Base-by-base conservation (phyloP, 2,113 vertebrate genomes). In the Pseudorasbora parva region DNA sequence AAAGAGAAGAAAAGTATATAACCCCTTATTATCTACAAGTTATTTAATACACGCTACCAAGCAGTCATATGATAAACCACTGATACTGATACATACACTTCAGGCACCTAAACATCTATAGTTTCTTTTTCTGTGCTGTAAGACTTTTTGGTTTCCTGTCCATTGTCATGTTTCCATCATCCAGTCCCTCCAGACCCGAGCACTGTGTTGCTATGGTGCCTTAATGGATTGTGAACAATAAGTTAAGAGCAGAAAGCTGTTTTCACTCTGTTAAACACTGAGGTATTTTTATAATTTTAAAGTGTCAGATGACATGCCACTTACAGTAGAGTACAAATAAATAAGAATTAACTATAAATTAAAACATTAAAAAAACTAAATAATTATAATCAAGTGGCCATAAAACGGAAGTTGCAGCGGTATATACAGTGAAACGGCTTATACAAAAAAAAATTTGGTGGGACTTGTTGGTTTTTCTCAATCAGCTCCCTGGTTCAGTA, bases 121-220 rank as follows among this genome's bases (percentile, higher is more conserved):
- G 17, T 21, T 68, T 0, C 37, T 21, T 21, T 23, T 71, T 2
- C 21, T 59, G 19, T 23, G 33, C 33, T 43, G 19, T 57, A 41
- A 23, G 51, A 15, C 54, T 19, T 12, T 56, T 76, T 57, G 11
- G 43, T 30, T 64, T 62, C 37, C 17, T 79, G 59, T 30, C 59
- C 59, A 79, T 64, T 12, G 17, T 64, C 59, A 64, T 79, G 59
- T 62, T 79, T 62, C 37, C 15, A 60, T 62, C 23, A 47, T 45
- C 17, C 77, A 64, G 12, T 64, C 71, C 45, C 41, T 27, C n/a
- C 14, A 74, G 57, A 27, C 9, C n/a, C 5, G 17, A 25, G 37
- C n/a, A 9, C 37, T 47, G n/a, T 5, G 62, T 27, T 33, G 8
- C 23, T n/a, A 64, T 17, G n/a, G 41, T 47, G n/a, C 5, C 77